Percentiles rank a stretch among this genome's conserved stretches.
Evolutionary conservation across 2,113 vertebrate species (phyloP).

Genomic region (Hippocampus comes): DNA sequence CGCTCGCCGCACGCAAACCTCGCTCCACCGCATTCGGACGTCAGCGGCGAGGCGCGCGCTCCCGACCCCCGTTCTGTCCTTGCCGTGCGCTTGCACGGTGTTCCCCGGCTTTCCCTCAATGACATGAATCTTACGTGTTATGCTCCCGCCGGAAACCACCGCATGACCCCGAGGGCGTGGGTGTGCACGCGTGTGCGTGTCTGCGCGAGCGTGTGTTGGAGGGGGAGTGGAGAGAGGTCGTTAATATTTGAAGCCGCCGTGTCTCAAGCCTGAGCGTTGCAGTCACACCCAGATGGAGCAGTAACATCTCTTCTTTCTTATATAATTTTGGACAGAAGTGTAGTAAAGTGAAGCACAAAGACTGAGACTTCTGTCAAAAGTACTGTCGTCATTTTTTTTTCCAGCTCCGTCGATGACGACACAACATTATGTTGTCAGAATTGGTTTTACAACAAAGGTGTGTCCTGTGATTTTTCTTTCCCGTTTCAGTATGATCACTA

Average conservation of each 20-base stretch:
- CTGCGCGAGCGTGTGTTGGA: background rate
- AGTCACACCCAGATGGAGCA: conserved; percentile 30
- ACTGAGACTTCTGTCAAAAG: background rate
- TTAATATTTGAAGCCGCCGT: conserved; percentile 43
- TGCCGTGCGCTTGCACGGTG: conserved; percentile 17
- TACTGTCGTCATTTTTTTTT: background rate
- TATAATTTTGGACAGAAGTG: background rate
- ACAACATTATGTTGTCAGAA: background rate
- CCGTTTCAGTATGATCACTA: no score
- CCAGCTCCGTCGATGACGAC: background rate
- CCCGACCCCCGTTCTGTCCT: conserved; percentile 1
- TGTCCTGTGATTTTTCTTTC: no score
- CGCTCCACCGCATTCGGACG: background rate
- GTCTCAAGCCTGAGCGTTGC: conserved; percentile 26
- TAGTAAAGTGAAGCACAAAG: background rate
- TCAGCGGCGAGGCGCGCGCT: background rate
- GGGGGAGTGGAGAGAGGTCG: conserved; percentile 2
- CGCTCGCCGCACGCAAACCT: conserved; percentile 16
- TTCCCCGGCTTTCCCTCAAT: conserved; percentile 32
- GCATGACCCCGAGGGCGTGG: conserved; percentile 8
- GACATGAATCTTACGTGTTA: conserved; percentile 51
- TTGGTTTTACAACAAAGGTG: background rate
- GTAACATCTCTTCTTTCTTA: background rate
- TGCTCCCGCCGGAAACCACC: conserved; percentile 35
- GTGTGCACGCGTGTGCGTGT: conserved; percentile 7